A percentile compares a stretch with the other conserved stretches of the same genome.
Evolutionary conservation across 2,888 invertebrate genomes (phyloP).

Genomic region (Drosophila siamana): DNA sequence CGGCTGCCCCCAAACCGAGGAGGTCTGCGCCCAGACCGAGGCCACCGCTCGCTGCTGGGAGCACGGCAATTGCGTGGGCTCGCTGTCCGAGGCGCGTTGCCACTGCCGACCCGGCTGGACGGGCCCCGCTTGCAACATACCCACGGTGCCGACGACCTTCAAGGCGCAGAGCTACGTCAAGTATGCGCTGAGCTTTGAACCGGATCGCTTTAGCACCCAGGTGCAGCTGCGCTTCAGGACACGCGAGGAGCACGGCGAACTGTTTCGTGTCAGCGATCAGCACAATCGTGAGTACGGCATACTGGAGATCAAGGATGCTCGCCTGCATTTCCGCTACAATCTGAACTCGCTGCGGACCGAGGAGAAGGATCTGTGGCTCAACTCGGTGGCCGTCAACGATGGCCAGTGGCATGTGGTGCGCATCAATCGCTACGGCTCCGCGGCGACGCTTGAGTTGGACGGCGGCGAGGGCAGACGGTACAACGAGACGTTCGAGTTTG

Average conservation of each 20-base stretch:
- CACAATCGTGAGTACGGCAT: slow-evolving; percentile 97
- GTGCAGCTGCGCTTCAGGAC: slow-evolving; percentile 97
- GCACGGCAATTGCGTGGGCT: slow-evolving; percentile 97
- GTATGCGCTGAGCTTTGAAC: slow-evolving; percentile 97
- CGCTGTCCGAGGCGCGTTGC: slow-evolving; percentile 95
- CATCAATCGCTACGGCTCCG: slow-evolving; percentile 95
- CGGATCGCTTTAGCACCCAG: slow-evolving; percentile 96
- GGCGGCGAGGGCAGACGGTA: slow-evolving; percentile 97
- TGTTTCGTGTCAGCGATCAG: slow-evolving; percentile 97
- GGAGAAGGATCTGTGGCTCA: slow-evolving; percentile 95
- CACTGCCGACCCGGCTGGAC: slow-evolving; percentile 98
- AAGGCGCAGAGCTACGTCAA: slow-evolving; percentile 98
- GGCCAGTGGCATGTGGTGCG: slow-evolving; percentile 98
- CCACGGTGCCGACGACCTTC: slow-evolving; percentile 96
- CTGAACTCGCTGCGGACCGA: slow-evolving; percentile 95
- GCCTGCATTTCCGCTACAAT: slow-evolving; percentile 96
- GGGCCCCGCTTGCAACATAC: slow-evolving; percentile 94
- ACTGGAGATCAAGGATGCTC: slow-evolving; percentile 94
- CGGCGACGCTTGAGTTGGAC: slow-evolving; percentile 96
- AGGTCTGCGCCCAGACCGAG: slow-evolving; percentile 94
- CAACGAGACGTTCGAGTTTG: slow-evolving; percentile 96
- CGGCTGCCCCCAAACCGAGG: slow-evolving; percentile 97
- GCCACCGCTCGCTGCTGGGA: slow-evolving; percentile 95
- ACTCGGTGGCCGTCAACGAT: slow-evolving; percentile 95
- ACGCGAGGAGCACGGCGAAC: slow-evolving; percentile 95